These are phyloP conservation scores for Nomada ferruginata DNA, from an alignment of 2,888 invertebrate species.

Conservation along the genomic window DNA sequence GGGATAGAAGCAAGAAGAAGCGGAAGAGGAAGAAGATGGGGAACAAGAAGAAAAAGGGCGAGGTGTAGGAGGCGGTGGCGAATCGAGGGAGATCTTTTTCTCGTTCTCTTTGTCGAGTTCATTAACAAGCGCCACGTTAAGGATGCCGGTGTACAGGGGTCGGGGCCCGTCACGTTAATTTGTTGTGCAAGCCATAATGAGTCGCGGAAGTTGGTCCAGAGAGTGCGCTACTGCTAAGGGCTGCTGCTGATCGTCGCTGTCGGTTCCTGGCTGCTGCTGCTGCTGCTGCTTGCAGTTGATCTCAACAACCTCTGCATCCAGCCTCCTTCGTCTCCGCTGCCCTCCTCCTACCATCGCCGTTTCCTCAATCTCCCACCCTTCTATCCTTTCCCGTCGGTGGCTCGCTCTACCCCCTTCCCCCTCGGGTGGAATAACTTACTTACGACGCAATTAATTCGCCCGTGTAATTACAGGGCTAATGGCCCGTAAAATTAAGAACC, in stretches of 20 bases:
- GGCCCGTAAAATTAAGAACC: conserved; percentile 81
- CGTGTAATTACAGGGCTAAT: conserved; percentile 80
- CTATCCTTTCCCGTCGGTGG: conserved; percentile 12
- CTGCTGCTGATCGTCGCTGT: conserved; percentile 58
- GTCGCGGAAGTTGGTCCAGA: conserved; percentile 64
- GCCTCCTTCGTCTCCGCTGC: conserved; percentile 27
- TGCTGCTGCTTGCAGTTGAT: conserved; percentile 51
- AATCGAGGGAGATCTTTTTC: conserved; percentile 66
- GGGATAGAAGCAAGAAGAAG: not conserved
- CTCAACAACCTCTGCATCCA: conserved; percentile 64
- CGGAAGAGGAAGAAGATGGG: not conserved
- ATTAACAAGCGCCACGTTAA: conserved; percentile 66
- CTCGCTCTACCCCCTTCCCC: conserved; percentile 55
- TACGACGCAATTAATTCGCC: conserved; percentile 79
- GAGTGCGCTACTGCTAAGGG: conserved; percentile 50
- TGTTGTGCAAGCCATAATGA: conserved; percentile 69
- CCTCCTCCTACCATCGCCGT: conserved; percentile 13
- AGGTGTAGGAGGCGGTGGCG: conserved; percentile 27
- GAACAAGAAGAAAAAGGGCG: not conserved
- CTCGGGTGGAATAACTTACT: conserved; percentile 78
- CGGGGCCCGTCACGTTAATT: conserved; percentile 66
- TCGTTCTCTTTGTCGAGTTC: conserved; percentile 65
- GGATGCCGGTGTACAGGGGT: conserved; percentile 53
- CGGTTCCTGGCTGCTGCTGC: conserved; percentile 41
- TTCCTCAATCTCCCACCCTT: conserved; percentile 4